Evolutionary conservation across 2,797 vertebrate genomes (phyloP).

Genomic region (Helarctos malayanus): DNA sequence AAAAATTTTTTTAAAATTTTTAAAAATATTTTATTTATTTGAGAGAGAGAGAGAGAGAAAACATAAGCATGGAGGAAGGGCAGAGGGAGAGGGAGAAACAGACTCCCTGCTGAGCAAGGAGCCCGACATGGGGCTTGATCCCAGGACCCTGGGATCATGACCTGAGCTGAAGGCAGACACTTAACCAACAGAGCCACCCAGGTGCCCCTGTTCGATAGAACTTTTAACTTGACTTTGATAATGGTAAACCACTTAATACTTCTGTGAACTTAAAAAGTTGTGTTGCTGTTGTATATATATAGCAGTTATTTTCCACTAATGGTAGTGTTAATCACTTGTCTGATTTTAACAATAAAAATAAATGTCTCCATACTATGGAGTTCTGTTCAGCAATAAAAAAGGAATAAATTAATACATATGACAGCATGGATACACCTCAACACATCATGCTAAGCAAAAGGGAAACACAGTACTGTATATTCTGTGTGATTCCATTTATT

Average conservation of each 20-base stretch:
- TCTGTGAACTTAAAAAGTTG: conserved; percentile 3
- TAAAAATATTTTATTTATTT: neutral
- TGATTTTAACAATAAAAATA: conserved; percentile 41
- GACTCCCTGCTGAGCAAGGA: neutral
- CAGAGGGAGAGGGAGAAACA: neutral
- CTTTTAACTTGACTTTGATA: conserved; percentile 44
- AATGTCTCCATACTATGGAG: neutral
- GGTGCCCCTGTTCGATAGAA: neutral
- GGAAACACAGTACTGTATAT: neutral
- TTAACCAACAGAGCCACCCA: too few species aligned
- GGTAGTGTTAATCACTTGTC: neutral
- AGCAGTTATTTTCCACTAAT: neutral
- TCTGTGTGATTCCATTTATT: neutral
- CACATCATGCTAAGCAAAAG: neutral
- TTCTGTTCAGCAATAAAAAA: neutral
- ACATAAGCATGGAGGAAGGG: neutral
- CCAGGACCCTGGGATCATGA: neutral
- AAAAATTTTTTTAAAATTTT: neutral
- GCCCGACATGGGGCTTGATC: neutral
- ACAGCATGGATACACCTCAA: neutral
- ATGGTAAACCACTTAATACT: conserved; percentile 9
- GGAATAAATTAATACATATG: neutral
- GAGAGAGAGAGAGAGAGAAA: neutral
- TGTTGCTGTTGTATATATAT: neutral
- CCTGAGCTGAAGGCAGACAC: neutral